A percentile compares a stretch with the other conserved stretches of the same genome.
Conservation (phyloP, 2,797 vertebrate genomes). For the Gymnodraco acuticeps region DNA sequence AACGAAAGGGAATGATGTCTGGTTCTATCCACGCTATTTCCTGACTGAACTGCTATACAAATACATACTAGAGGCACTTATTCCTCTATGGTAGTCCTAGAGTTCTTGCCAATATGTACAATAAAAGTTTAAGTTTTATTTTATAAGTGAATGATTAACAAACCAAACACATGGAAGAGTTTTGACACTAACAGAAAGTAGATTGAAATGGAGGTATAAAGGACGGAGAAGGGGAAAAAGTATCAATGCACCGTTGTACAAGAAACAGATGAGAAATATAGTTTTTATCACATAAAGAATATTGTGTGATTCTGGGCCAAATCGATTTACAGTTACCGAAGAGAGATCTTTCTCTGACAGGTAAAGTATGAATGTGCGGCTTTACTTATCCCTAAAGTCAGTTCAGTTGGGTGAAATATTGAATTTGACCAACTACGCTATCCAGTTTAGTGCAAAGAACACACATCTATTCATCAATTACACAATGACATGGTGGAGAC, state of each 20-base stretch:
- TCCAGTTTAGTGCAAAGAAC: constrained; percentile 60
- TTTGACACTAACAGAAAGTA: constrained; percentile 20
- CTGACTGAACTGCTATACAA: neutral
- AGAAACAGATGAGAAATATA: constrained; percentile 38
- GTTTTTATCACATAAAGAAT: constrained; percentile 44
- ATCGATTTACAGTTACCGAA: constrained; percentile 53
- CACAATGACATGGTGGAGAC: constrained; percentile 45
- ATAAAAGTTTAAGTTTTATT: neutral
- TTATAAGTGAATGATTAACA: neutral
- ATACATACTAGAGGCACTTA: neutral
- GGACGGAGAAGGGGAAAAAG: neutral
- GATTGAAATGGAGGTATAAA: constrained; percentile 18
- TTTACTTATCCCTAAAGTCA: constrained; percentile 49
- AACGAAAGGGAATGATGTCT: neutral
- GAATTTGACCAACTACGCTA: constrained; percentile 45
- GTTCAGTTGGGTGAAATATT: constrained; percentile 48
- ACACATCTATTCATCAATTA: constrained; percentile 58
- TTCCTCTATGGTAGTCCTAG: neutral
- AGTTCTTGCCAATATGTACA: neutral
- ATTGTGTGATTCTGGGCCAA: constrained; percentile 49
- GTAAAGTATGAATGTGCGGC: constrained; percentile 53
- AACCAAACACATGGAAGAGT: constrained; percentile 6
- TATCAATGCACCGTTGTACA: constrained; percentile 28
- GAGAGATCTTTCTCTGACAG: constrained; percentile 46
- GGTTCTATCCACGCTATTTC: neutral